phyloP scores from a whole-genome alignment of 2,888 invertebrate species.

The Tachina lurida region DNA sequence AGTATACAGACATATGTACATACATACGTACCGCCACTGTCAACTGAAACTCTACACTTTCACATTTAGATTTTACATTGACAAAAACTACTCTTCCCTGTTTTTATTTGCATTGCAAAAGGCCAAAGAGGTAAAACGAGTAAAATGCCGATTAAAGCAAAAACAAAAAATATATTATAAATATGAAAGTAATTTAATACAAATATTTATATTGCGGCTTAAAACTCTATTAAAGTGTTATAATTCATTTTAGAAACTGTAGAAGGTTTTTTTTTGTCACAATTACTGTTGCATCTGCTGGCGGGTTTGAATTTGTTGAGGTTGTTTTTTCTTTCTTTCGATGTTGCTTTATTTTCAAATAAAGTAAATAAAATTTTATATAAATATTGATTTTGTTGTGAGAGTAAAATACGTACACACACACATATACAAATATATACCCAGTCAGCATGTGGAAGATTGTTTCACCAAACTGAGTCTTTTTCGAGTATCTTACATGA shows the following conservation, averaged over 20 bases:
- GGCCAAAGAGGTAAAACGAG: slow-evolving; percentile 19
- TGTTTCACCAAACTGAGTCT: no score
- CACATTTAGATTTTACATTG: slow-evolving; percentile 1
- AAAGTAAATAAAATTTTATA: slow-evolving; percentile 54
- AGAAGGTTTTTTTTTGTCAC: background rate
- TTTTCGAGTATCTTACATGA: no score
- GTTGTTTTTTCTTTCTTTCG: background rate
- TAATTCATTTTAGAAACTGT: slow-evolving; percentile 56
- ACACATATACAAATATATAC: background rate
- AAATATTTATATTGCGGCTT: slow-evolving; percentile 66
- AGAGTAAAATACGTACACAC: background rate
- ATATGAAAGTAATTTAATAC: slow-evolving; percentile 55
- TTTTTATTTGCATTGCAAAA: slow-evolving; percentile 21
- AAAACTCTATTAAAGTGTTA: slow-evolving; percentile 66
- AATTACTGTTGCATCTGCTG: slow-evolving; percentile 47
- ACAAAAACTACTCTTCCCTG: background rate
- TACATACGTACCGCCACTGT: background rate
- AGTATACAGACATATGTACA: no score
- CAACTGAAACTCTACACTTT: background rate
- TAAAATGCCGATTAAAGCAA: slow-evolving; percentile 1
- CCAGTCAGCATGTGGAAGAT: no score
- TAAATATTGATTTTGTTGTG: slow-evolving; percentile 64
- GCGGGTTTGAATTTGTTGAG: background rate
- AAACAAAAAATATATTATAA: background rate
- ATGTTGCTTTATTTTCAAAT: slow-evolving; percentile 11